Evolutionary conservation across 1,140 invertebrate species (phyloP), one percentile per base, ranked within the genome.

Genomic region (Gonioctena quinquepunctata): DNA sequence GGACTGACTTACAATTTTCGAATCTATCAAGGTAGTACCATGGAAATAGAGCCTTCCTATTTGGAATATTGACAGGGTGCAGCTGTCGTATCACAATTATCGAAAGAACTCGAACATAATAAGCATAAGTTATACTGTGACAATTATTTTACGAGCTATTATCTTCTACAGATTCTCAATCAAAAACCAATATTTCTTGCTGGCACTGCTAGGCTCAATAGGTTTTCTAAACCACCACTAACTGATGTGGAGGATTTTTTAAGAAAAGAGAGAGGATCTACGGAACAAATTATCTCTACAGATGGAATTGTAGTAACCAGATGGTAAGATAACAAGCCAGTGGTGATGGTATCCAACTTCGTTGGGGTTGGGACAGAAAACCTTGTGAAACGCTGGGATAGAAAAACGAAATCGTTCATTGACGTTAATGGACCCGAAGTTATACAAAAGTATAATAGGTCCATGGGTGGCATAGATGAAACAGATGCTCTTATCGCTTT

Each of bases 61-160:
- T n/a, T n/a, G n/a, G n/a, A n/a, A n/a, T n/a, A n/a, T n/a, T n/a
- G n/a, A n/a, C n/a, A n/a, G n/a, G n/a, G n/a, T n/a, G n/a, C n/a
- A n/a, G n/a, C n/a, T n/a, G n/a, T n/a, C n/a, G n/a, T n/a, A n/a
- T n/a, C n/a, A n/a, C n/a, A n/a, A n/a, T n/a, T n/a, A n/a, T n/a
- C n/a, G n/a, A n/a, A n/a, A n/a, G n/a, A n/a, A n/a, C n/a, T n/a
- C n/a, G n/a, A n/a, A n/a, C n/a, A n/a, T n/a, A n/a, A n/a, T n/a
- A n/a, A n/a, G n/a, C n/a, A n/a, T n/a, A 27, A 68, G 23, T n/a
- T 68, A 11, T 61, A 61, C 49, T 69, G 18, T 68, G 68, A 69
- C 27, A 60, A 72, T 61, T 72, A 68, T 48, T 69, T 69, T 69
- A 25, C 59, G 5, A 69, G 16, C 33, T 72, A 69, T 26, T 49